Base-by-base conservation (phyloP, 1,140 invertebrate species). In the Zaprionus camerounensis region DNA sequence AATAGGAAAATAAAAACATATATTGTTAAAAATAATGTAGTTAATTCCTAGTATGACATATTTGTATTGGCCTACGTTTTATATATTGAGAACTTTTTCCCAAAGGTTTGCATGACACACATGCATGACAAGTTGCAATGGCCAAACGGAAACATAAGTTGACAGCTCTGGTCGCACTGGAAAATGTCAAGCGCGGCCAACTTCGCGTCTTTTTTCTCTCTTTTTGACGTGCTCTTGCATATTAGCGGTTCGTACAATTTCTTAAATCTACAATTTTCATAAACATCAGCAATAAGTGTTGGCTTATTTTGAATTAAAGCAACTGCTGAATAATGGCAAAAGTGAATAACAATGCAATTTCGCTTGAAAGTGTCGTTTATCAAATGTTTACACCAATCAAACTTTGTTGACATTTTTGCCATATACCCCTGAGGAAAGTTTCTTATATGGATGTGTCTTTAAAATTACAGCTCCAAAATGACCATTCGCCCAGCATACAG, bases 401-500 rank as follows among this genome's bases (percentile, higher is more conserved):
- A 75, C 72, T 80, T 74, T 82, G 64, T 84, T 78, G 76, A 82
- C 80, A 80, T 82, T 83, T 57, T 68, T 61, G 15, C 41, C 62
- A 20, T 15, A 62, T 46, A 67, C 38, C 2, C 31, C 31, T 34
- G 24, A 38, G 31, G 24, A 24, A 51, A 68, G 44, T 36, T n/a
- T 4, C 20, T 51, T 0, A 58, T 56, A n/a, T 61, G 41, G 28
- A 62, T 38, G 36, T 51, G 7, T 44, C 76, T 58, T 55, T 20
- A 1, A 22, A 46, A 61, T 92, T 91, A 9, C 77, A 92, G 91
- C 73, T 75, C 70, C 70, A 94, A 94, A 93, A 97, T 98, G 97
- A 95, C 97, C 75, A 97, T 98, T 90, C 94, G 96, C 93, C 97
- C 98, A 81, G 95, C 98, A 28, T 96, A 97, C 81, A 96, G 97